Evolutionary conservation across 2,797 vertebrate genomes (phyloP).

Genomic region (Enteromius mattozi): DNA sequence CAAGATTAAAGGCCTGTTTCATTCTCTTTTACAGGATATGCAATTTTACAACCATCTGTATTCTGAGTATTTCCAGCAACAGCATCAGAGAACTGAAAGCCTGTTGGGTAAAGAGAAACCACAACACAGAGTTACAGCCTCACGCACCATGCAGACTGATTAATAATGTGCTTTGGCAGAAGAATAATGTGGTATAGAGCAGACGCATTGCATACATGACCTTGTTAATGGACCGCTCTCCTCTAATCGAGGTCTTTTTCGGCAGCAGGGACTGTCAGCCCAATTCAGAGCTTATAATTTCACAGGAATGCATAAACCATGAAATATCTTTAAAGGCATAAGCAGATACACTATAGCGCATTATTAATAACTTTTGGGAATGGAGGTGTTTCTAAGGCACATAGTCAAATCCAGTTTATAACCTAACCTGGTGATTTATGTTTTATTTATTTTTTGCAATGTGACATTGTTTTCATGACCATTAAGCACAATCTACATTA

Average conservation of each 20-base stretch:
- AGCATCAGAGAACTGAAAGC: neutral
- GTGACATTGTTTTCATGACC: neutral
- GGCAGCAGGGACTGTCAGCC: neutral
- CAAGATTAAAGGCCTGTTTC: slow-evolving; percentile 1
- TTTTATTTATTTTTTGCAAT: neutral
- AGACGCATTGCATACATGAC: slow-evolving; percentile 16
- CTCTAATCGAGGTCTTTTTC: slow-evolving; percentile 2
- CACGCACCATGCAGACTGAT: slow-evolving; percentile 39
- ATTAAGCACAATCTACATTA: neutral
- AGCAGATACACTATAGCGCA: slow-evolving; percentile 6
- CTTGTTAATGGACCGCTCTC: slow-evolving; percentile 40
- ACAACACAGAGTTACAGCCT: slow-evolving; percentile 36
- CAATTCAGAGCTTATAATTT: slow-evolving; percentile 32
- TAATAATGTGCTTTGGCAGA: slow-evolving; percentile 51
- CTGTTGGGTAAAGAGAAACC: slow-evolving; percentile 5
- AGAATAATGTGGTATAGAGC: slow-evolving; percentile 19
- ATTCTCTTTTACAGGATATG: neutral
- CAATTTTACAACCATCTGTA: neutral
- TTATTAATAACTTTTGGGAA: slow-evolving; percentile 20
- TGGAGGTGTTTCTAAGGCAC: neutral
- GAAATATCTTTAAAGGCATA: slow-evolving; percentile 15
- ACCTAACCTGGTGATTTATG: neutral
- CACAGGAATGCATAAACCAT: slow-evolving; percentile 33
- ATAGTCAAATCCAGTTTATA: neutral
- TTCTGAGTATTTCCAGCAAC: neutral